Evolutionary conservation across 1,140 invertebrate genomes (phyloP).

Genomic region (Neuroterus valhalla): DNA sequence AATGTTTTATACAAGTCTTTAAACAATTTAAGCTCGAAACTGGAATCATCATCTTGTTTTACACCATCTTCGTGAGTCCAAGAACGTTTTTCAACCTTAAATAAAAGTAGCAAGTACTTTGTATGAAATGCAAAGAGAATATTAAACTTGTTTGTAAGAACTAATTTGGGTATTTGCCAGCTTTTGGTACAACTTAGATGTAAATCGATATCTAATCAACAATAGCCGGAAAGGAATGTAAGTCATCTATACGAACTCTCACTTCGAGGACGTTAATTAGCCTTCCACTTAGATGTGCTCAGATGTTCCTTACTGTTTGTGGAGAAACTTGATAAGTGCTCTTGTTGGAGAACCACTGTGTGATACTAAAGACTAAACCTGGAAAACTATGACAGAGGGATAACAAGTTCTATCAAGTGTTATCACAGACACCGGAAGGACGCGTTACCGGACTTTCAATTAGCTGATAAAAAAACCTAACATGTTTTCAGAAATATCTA

Average conservation of each 20-base stretch:
- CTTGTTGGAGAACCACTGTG: slow-evolving; percentile 21
- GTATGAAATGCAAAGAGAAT: too few relatives aligned
- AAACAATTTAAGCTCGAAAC: too few relatives aligned
- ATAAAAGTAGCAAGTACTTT: too few relatives aligned
- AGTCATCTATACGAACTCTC: slow-evolving; percentile 3
- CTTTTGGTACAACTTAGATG: neutral
- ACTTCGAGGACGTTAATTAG: slow-evolving; percentile 27
- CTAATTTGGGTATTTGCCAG: neutral
- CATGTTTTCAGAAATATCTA: neutral
- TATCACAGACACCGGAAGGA: slow-evolving; percentile 8
- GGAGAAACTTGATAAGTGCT: slow-evolving; percentile 20
- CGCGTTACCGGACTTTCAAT: slow-evolving; percentile 17
- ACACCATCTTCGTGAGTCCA: too few relatives aligned
- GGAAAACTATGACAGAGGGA: slow-evolving; percentile 10
- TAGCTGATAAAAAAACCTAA: neutral
- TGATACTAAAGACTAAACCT: slow-evolving; percentile 16
- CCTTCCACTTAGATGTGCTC: neutral
- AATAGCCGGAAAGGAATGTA: slow-evolving; percentile 9
- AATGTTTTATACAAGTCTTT: too few relatives aligned
- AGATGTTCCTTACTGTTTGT: slow-evolving; percentile 21
- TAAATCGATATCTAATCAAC: slow-evolving; percentile 4
- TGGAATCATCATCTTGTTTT: too few relatives aligned
- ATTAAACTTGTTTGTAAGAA: too few relatives aligned
- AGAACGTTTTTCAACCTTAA: too few relatives aligned
- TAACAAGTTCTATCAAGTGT: slow-evolving; percentile 23